phyloP scores from a whole-genome alignment of 1,140 invertebrate genomes.

The Agraylea sexmaculata region DNA sequence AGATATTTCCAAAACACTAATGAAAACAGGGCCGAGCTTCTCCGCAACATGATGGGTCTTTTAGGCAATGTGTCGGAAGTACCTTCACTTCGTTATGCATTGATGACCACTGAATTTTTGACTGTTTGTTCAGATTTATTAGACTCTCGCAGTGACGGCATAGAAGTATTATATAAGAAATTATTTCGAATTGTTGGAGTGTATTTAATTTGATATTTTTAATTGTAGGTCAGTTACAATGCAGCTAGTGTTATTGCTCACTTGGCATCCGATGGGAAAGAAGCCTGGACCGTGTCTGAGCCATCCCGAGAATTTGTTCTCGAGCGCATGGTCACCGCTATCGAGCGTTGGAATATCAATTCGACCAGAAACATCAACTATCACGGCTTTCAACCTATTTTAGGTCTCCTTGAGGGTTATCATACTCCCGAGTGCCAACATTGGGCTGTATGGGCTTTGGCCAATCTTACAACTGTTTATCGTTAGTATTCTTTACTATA shows the following conservation, averaged over 20 bases:
- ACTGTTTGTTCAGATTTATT: constrained; percentile 76
- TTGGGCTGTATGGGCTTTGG: constrained; percentile 96
- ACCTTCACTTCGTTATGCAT: constrained; percentile 59
- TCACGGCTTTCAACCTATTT: constrained; percentile 84
- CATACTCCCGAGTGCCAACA: constrained; percentile 85
- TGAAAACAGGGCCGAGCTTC: constrained; percentile 69
- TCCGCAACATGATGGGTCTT: constrained; percentile 93
- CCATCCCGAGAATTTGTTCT: constrained; percentile 66
- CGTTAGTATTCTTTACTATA: constrained; percentile 49
- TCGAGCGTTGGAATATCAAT: constrained; percentile 76
- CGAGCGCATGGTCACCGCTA: constrained; percentile 62
- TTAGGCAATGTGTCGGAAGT: constrained; percentile 96
- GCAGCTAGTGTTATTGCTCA: constrained; percentile 92
- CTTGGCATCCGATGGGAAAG: constrained; percentile 82
- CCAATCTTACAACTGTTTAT: constrained; percentile 88
- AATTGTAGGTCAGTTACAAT: constrained; percentile 82
- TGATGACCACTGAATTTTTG: constrained; percentile 80
- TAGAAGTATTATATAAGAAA: constrained; percentile 57
- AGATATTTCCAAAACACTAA: not conserved
- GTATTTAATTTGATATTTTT: constrained; percentile 3
- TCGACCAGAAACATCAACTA: constrained; percentile 94
- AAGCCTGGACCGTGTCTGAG: constrained; percentile 64
- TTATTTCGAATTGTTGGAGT: not conserved
- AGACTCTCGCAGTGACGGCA: constrained; percentile 78
- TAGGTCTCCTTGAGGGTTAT: constrained; percentile 65